A percentile compares a stretch with the other conserved stretches of the same genome.
phyloP scores from a whole-genome alignment of 2,888 invertebrate species.

The Stenotaenia linearis region DNA sequence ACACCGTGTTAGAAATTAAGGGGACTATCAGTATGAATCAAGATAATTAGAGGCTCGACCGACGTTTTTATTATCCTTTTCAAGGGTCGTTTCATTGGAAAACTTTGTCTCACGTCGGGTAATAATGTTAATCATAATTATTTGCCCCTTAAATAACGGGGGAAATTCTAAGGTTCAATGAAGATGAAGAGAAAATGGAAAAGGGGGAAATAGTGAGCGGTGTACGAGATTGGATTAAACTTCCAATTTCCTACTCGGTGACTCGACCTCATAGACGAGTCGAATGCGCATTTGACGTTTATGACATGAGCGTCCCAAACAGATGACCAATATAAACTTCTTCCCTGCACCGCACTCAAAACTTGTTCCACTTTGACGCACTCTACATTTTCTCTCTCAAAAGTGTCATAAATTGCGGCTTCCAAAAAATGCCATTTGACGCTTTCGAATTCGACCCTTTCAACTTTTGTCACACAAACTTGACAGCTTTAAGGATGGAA shows the following conservation, averaged over 20 bases:
- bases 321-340: slow-evolving; percentile 26
- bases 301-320: slow-evolving; percentile 24
- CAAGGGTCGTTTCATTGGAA: neutral
- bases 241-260: slow-evolving; percentile 16
- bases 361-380: slow-evolving; percentile 17
- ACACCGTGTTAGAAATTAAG: neutral
- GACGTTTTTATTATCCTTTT: slow-evolving; percentile 5
- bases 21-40: neutral
- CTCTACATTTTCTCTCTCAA: slow-evolving; percentile 14
- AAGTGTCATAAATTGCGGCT: slow-evolving; percentile 7
- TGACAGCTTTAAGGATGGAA: slow-evolving; percentile 26
- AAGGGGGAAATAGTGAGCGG: neutral
- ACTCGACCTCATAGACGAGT: slow-evolving; percentile 18
- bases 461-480: slow-evolving; percentile 24
- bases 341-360: slow-evolving; percentile 7
- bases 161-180: neutral
- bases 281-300: slow-evolving; percentile 16
- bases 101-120: neutral
- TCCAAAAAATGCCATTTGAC: neutral
- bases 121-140: neutral
- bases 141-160: neutral
- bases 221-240: slow-evolving; percentile 16
- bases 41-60: neutral
- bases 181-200: neutral
- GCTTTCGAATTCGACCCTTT: slow-evolving; percentile 20